phyloP scores from a whole-genome alignment of 2,888 invertebrate species.

The Xanthia icteritia region DNA sequence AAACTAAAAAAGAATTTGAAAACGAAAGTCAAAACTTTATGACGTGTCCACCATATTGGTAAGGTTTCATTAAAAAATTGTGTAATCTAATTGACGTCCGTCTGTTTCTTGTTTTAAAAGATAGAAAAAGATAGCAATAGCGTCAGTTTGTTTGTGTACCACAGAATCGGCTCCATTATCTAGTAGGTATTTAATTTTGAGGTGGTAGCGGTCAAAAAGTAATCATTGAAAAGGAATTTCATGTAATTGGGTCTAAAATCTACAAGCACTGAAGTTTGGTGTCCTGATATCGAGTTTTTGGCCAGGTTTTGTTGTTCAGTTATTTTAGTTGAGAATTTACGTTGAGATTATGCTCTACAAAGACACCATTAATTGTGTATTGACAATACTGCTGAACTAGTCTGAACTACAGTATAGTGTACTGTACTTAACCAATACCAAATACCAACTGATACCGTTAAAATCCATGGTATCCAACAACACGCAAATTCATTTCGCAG shows the following conservation, averaged over 20 bases:
- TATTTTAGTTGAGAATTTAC: not conserved
- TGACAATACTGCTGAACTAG: not conserved
- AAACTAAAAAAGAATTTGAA: not conserved
- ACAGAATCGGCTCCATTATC: not conserved
- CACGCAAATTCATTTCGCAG: not conserved
- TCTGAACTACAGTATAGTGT: not conserved
- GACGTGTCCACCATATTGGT: not conserved
- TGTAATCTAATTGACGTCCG: not conserved
- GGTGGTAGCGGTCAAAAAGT: not conserved
- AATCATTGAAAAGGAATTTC: not conserved
- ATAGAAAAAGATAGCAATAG: not conserved
- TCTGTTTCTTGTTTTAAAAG: not conserved
- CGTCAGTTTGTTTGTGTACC: not conserved
- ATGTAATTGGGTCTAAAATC: not conserved
- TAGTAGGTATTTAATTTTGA: not conserved
- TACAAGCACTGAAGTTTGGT: not conserved
- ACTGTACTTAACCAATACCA: not conserved
- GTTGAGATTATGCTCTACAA: not conserved
- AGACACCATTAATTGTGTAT: not conserved
- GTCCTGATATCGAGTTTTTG: not conserved
- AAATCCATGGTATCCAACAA: not conserved
- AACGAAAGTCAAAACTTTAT: not conserved
- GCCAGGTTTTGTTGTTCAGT: not conserved
- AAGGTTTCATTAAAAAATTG: not conserved
- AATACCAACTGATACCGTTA: not conserved